phyloP scores from a whole-genome alignment of 1,140 invertebrate species.

The Batillaria attramentaria region DNA sequence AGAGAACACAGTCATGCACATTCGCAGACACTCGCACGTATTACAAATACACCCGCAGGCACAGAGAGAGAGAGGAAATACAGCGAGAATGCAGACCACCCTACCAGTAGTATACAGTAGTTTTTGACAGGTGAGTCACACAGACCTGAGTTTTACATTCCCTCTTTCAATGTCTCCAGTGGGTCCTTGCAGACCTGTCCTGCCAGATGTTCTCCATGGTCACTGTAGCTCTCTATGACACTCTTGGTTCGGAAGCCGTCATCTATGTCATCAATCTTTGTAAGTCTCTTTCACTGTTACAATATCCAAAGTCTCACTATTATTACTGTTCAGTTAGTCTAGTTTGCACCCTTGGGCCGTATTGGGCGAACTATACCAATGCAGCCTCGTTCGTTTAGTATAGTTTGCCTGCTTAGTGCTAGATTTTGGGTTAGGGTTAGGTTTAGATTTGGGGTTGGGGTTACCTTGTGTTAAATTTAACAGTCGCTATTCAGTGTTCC shows the following conservation, averaged over 20 bases:
- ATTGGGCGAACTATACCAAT: too few species aligned
- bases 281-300: conserved; percentile 66
- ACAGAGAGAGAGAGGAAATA: too few species aligned
- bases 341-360: neutral
- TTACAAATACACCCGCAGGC: too few species aligned
- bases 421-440: neutral
- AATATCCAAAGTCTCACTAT: too few species aligned
- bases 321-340: conserved; percentile 12
- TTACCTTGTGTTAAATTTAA: neutral
- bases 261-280: conserved; percentile 95
- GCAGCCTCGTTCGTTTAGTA: neutral
- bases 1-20: too few species aligned
- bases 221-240: conserved; percentile 95
- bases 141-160: too few species aligned
- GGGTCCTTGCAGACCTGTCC: conserved; percentile 93
- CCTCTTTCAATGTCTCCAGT: too few species aligned
- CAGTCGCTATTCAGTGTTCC: neutral
- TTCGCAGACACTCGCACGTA: too few species aligned
- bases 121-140: neutral
- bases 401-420: neutral
- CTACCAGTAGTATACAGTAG: too few species aligned
- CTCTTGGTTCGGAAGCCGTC: conserved; percentile 93
- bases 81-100: too few species aligned
- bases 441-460: too few species aligned
- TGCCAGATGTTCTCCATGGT: conserved; percentile 95